These are phyloP conservation scores for Sinhomidia bicolor DNA, from an alignment of 2,888 invertebrate species.

Conservation along the genomic window DNA sequence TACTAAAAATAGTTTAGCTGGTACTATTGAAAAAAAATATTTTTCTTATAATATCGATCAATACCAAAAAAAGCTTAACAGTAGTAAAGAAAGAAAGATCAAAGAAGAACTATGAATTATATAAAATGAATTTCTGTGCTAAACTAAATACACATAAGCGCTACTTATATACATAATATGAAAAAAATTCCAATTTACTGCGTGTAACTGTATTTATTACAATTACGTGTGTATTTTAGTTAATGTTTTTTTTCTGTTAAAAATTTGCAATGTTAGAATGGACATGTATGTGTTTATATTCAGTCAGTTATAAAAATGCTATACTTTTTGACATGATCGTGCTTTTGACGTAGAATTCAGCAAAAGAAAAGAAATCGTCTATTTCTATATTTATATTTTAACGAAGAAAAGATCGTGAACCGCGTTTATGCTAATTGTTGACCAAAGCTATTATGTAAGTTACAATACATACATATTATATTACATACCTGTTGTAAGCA, in stretches of 20 bases:
- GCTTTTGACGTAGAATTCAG: neutral
- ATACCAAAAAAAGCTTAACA: slow-evolving; percentile 9
- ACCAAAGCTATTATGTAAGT: slow-evolving; percentile 60
- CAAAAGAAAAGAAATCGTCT: slow-evolving; percentile 24
- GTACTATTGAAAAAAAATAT: neutral
- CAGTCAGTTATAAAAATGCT: neutral
- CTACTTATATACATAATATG: neutral
- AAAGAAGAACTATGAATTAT: neutral
- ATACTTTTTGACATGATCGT: slow-evolving; percentile 4
- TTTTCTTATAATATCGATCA: slow-evolving; percentile 7
- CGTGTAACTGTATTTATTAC: neutral
- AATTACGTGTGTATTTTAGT: neutral
- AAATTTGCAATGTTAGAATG: neutral
- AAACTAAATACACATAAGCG: neutral
- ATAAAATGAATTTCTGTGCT: slow-evolving; percentile 39
- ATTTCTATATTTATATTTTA: slow-evolving; percentile 68
- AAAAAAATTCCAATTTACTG: slow-evolving; percentile 34
- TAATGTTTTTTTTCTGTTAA: neutral
- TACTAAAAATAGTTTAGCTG: neutral
- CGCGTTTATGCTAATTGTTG: slow-evolving; percentile 47
- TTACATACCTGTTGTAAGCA: slow-evolving; percentile 6
- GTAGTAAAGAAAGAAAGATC: neutral
- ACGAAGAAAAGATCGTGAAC: neutral
- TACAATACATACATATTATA: slow-evolving; percentile 3
- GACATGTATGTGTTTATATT: neutral